These are phyloP conservation scores for Amblyjoppa fuscipennis DNA, from an alignment of 2,888 invertebrate genomes.

Conservation along the genomic window DNA sequence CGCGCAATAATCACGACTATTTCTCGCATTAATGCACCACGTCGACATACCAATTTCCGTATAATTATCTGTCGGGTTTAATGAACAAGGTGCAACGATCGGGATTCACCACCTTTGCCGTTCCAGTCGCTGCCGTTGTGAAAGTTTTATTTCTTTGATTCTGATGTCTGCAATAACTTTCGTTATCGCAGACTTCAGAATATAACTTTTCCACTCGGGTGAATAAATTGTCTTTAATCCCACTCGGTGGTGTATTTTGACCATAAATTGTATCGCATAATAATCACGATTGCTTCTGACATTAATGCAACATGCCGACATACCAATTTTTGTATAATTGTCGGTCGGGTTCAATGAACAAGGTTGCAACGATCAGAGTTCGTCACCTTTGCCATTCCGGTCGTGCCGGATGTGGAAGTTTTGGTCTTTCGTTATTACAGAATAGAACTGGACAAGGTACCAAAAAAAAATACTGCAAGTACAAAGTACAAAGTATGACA, in stretches of 20 bases:
- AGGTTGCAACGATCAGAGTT: slow-evolving; percentile 26
- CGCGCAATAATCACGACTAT: too few relatives aligned
- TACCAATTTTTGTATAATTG: not conserved
- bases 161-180: not conserved
- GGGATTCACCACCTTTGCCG: not conserved
- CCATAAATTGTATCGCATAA: too few relatives aligned
- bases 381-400: too few relatives aligned
- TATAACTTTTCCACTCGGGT: not conserved
- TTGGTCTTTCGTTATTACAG: slow-evolving; percentile 9
- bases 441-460: too few relatives aligned
- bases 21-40: too few relatives aligned
- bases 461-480: too few relatives aligned
- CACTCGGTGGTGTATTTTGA: not conserved
- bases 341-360: slow-evolving; percentile 24
- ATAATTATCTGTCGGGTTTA: slow-evolving; percentile 22
- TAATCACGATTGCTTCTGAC: too few relatives aligned
- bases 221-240: not conserved
- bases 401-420: not conserved
- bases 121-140: too few relatives aligned
- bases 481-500: too few relatives aligned
- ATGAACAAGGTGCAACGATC: slow-evolving; percentile 33
- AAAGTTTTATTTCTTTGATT: not conserved
- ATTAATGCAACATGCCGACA: too few relatives aligned
- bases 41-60: not conserved
- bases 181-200: not conserved